A percentile compares a stretch with the other conserved stretches of the same genome.
These are phyloP conservation scores for Chymomyza amoena DNA, from an alignment of 2,888 invertebrate genomes.

Conservation along the genomic window DNA sequence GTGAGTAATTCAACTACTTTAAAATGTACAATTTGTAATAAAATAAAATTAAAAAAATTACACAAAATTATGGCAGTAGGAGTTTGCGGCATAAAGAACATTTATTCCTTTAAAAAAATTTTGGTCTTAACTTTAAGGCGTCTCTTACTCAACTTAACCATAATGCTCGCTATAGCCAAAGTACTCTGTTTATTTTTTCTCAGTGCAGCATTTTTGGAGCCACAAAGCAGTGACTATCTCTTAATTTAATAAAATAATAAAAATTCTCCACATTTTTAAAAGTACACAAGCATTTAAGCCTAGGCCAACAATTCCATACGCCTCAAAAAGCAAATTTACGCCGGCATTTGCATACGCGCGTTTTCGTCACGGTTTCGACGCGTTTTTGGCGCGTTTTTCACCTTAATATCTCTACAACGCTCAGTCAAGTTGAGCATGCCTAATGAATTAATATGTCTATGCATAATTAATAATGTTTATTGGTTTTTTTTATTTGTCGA, in stretches of 20 bases:
- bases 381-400: constrained; percentile 16
- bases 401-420: background rate
- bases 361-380: background rate
- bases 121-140: too few relatives aligned
- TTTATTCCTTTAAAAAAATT: too few relatives aligned
- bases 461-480: constrained; percentile 60
- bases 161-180: too few relatives aligned
- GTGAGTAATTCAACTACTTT: too few relatives aligned
- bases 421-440: constrained; percentile 10
- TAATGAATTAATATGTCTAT: constrained; percentile 24
- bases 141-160: too few relatives aligned
- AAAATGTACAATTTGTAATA: too few relatives aligned
- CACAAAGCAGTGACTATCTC: too few relatives aligned
- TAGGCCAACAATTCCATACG: background rate
- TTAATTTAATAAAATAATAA: too few relatives aligned
- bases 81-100: too few relatives aligned
- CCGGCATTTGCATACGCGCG: constrained; percentile 39
- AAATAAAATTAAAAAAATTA: too few relatives aligned
- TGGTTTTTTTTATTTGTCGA: constrained; percentile 37
- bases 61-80: too few relatives aligned
- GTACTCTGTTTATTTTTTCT: background rate
- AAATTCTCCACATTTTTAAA: background rate
- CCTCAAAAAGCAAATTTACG: background rate
- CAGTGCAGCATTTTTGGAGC: background rate
- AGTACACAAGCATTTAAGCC: background rate